A percentile compares a stretch with the other conserved stretches of the same genome.
These are phyloP conservation scores for Plecturocebus donacophilus DNA, from an alignment of 2,113 vertebrate species.

Conservation along the genomic window DNA sequence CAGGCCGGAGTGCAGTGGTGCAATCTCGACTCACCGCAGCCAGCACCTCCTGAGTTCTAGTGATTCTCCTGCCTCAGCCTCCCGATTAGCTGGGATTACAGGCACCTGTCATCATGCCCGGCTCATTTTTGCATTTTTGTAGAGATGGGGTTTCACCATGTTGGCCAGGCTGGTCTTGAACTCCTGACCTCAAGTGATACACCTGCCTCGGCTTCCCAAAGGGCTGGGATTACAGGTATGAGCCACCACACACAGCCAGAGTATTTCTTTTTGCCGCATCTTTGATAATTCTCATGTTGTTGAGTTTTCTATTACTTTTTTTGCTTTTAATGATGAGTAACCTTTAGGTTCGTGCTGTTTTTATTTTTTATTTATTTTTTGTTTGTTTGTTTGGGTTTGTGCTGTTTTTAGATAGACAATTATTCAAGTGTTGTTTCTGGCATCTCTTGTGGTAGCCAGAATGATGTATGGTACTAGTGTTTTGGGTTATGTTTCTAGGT, in stretches of 20 bases:
- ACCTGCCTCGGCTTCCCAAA: too few species aligned
- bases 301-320: background rate
- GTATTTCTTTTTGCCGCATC: background rate
- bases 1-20: background rate
- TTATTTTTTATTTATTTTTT: too few species aligned
- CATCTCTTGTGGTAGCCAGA: background rate
- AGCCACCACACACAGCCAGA: background rate
- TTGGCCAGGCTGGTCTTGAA: too few species aligned
- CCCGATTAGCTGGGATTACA: background rate
- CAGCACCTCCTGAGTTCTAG: background rate
- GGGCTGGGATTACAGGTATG: too few species aligned
- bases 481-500: background rate
- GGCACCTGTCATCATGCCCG: too few species aligned
- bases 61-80: background rate
- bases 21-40: background rate
- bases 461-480: background rate
- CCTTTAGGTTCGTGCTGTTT: background rate
- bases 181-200: too few species aligned
- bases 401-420: background rate
- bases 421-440: background rate
- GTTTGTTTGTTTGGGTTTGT: background rate
- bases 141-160: too few species aligned
- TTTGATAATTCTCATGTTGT: constrained; percentile 19
- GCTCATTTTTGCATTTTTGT: too few species aligned
- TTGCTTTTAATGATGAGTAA: constrained; percentile 17